phyloP scores from a whole-genome alignment of 2,113 vertebrate genomes.

The Amphilophus citrinellus region DNA sequence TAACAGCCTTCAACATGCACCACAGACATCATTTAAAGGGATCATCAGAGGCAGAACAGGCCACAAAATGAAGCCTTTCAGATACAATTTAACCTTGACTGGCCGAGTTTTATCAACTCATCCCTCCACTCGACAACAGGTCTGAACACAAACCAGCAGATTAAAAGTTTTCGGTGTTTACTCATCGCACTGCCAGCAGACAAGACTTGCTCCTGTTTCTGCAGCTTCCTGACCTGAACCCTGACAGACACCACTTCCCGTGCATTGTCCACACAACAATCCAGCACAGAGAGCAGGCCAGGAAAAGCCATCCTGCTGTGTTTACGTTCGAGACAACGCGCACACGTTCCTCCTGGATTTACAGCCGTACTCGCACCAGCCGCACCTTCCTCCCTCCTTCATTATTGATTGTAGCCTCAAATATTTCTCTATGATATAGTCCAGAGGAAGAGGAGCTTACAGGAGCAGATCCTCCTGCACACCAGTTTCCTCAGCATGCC shows the following conservation, averaged over 20 bases:
- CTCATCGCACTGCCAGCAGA: not conserved
- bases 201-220: not conserved
- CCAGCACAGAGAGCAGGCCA: not conserved
- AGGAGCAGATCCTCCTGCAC: slow-evolving; percentile 86
- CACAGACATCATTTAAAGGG: not conserved
- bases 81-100: not conserved
- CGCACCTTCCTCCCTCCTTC: not conserved
- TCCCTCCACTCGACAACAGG: not conserved
- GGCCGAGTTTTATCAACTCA: not conserved
- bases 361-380: not conserved
- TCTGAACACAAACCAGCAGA: not conserved
- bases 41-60: too few species aligned
- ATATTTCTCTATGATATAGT: not conserved
- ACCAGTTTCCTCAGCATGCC: slow-evolving; percentile 88
- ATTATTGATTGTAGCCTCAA: fast-evolving
- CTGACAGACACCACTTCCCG: not conserved
- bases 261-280: not conserved
- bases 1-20: slow-evolving; percentile 5
- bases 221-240: slow-evolving; percentile 15
- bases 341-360: not conserved
- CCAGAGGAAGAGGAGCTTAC: slow-evolving; percentile 77
- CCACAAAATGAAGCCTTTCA: not conserved
- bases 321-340: not conserved
- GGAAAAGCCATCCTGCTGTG: not conserved
- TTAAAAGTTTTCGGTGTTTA: not conserved